Evolutionary conservation across 2,888 invertebrate genomes (phyloP).

Genomic region (Drosophila imparisetae): DNA sequence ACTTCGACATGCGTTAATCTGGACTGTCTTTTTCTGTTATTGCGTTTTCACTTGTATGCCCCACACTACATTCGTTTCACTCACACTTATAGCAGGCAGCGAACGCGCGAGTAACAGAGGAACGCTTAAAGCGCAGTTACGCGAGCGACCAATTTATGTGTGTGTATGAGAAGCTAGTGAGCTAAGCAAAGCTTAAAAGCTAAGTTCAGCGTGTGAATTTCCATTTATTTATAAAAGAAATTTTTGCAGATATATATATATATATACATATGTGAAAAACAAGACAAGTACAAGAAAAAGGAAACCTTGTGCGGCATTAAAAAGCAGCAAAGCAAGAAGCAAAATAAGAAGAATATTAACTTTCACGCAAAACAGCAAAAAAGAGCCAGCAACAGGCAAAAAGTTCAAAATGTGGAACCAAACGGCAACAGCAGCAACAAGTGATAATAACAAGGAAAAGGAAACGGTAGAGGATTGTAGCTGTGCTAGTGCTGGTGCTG

Average conservation of each 20-base stretch:
- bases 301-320: conserved; percentile 26
- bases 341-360: conserved; percentile 36
- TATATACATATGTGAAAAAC: conserved; percentile 14
- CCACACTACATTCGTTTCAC: conserved; percentile 59
- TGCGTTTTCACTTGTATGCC: conserved; percentile 70
- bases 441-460: conserved; percentile 77
- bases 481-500: conserved; percentile 52
- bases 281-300: neutral
- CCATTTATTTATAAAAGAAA: conserved; percentile 49
- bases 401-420: conserved; percentile 82
- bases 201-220: conserved; percentile 68
- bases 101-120: conserved; percentile 30
- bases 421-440: conserved; percentile 77
- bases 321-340: conserved; percentile 19
- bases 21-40: conserved; percentile 44
- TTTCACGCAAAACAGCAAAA: conserved; percentile 26
- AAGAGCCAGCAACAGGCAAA: conserved; percentile 55
- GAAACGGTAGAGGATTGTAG: conserved; percentile 71
- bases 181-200: conserved; percentile 59
- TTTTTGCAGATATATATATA: conserved; percentile 60
- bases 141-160: conserved; percentile 43
- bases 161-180: conserved; percentile 30
- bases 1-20: conserved; percentile 59
- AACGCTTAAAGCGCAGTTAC: conserved; percentile 70
- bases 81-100: conserved; percentile 45